Percentiles rank a stretch among this genome's conserved stretches.
Conservation (phyloP, 2,113 vertebrate species). For the Aegithalos caudatus region DNA sequence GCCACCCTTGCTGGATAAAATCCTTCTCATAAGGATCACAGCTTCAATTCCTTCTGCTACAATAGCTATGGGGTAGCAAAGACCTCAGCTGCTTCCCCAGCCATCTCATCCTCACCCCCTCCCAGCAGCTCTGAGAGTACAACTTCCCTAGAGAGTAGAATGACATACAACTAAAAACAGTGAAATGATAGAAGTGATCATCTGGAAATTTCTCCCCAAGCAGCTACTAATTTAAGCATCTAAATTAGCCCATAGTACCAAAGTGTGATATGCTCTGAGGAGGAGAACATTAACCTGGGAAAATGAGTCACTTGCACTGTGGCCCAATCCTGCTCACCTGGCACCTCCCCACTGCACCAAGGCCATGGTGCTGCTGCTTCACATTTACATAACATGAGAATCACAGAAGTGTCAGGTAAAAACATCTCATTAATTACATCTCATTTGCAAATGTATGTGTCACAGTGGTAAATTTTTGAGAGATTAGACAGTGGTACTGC, state of each 20-base stretch:
- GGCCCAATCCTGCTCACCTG: not conserved
- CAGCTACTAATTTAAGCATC: not conserved
- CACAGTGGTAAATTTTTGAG: not conserved
- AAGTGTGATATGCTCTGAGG: not conserved
- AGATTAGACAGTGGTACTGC: not conserved
- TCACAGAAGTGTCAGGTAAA: not conserved
- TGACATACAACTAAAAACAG: not conserved
- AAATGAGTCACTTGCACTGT: not conserved
- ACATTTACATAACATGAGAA: not conserved
- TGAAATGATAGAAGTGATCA: not conserved
- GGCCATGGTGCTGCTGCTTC: not conserved
- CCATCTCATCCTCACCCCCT: not conserved
- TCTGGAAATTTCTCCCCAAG: not conserved
- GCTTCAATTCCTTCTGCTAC: not conserved
- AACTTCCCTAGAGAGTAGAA: not conserved
- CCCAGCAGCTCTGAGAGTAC: not conserved
- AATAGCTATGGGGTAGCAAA: not conserved
- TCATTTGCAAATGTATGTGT: not conserved
- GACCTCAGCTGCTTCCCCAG: not conserved
- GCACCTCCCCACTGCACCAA: not conserved
- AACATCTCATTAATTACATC: not conserved
- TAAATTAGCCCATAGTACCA: not conserved
- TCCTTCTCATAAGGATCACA: not conserved
- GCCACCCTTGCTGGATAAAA: not conserved
- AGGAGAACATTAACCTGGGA: not conserved